Conservation (phyloP, 2,888 invertebrate species). For the Brachypalpus laphriformis region DNA sequence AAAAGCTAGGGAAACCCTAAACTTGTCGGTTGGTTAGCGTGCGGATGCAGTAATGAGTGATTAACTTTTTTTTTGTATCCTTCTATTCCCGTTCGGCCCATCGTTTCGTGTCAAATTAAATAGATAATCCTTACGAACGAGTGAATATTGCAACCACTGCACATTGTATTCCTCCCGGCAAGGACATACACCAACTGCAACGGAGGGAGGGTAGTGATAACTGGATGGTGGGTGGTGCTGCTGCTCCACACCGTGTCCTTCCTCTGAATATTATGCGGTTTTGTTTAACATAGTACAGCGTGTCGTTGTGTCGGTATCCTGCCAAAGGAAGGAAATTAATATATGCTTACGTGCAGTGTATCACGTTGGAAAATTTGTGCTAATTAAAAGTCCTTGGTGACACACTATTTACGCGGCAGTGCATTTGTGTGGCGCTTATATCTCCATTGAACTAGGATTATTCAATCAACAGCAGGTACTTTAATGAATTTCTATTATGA, state of each 20-base stretch:
- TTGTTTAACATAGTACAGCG: slow-evolving; percentile 10
- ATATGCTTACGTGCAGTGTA: slow-evolving; percentile 17
- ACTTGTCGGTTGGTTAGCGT: slow-evolving; percentile 29
- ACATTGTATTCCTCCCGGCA: slow-evolving; percentile 26
- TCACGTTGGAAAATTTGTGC: slow-evolving; percentile 40
- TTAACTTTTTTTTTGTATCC: slow-evolving; percentile 10
- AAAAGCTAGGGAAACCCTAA: slow-evolving; percentile 15
- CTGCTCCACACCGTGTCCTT: slow-evolving; percentile 12
- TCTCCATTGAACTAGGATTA: slow-evolving; percentile 38
- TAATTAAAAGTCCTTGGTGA: slow-evolving; percentile 60
- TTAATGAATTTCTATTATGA: background rate
- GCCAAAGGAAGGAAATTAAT: slow-evolving; percentile 39
- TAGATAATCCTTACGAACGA: slow-evolving; percentile 56
- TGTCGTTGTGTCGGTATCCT: slow-evolving; percentile 21
- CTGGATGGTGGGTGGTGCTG: slow-evolving; percentile 23
- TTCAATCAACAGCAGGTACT: slow-evolving; percentile 39
- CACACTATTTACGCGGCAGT: slow-evolving; percentile 35
- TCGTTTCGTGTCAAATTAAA: slow-evolving; percentile 39
- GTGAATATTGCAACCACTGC: slow-evolving; percentile 9
- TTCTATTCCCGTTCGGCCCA: background rate
- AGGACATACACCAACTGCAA: too few species aligned
- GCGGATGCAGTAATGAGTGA: slow-evolving; percentile 37
- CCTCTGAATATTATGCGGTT: slow-evolving; percentile 41
- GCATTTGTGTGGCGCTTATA: slow-evolving; percentile 2
- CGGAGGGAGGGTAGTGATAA: background rate